Conservation (phyloP, 2,797 vertebrate genomes). For the Liasis olivaceus region DNA sequence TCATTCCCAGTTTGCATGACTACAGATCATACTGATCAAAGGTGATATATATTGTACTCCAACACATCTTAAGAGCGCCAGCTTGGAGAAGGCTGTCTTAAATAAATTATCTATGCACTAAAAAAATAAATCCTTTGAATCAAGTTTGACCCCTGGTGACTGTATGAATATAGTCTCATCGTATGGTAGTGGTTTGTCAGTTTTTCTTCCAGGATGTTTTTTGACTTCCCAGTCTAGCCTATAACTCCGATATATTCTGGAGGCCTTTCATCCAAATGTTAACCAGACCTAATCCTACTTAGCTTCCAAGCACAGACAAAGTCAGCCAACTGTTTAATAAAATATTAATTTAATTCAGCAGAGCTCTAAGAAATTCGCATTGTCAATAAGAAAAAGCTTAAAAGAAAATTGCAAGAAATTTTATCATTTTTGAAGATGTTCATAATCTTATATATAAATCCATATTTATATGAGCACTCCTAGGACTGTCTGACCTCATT, state of each 20-base stretch:
- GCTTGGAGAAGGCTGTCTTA: background rate
- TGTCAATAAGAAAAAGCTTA: background rate
- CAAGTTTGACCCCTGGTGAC: background rate
- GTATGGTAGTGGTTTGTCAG: background rate
- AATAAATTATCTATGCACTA: background rate
- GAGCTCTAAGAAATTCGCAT: background rate
- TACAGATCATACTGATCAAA: background rate
- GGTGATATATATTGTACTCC: background rate
- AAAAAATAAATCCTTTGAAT: background rate
- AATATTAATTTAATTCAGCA: background rate
- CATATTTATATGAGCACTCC: background rate
- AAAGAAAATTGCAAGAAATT: background rate
- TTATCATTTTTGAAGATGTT: background rate
- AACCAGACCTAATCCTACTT: background rate
- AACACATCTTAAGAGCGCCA: background rate
- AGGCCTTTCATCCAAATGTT: background rate
- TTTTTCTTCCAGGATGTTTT: background rate
- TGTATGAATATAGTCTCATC: background rate
- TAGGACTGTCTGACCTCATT: background rate
- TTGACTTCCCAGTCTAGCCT: background rate
- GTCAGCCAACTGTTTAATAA: background rate
- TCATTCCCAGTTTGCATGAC: background rate
- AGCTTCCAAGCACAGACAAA: background rate
- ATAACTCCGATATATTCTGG: background rate
- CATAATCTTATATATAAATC: background rate